A percentile compares a stretch with the other conserved stretches of the same genome.
These are phyloP conservation scores for Huso huso DNA, from an alignment of 2,797 vertebrate species.

Conservation along the genomic window DNA sequence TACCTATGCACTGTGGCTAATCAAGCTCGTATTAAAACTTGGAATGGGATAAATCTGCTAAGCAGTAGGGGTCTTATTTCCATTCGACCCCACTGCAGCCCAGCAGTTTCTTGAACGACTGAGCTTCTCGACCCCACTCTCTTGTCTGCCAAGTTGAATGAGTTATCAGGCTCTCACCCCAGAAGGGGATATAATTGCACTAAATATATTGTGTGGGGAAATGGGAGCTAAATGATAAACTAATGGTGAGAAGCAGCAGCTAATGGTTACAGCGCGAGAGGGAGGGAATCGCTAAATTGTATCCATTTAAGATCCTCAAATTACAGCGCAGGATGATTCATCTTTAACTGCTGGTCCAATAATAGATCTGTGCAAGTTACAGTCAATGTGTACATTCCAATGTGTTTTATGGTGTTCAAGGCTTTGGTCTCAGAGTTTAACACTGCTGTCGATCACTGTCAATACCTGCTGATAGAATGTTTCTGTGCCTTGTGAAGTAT, in stretches of 20 bases:
- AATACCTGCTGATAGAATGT: no score
- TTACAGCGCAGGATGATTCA: constrained; percentile 64
- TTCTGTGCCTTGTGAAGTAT: no score
- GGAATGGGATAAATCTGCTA: no score
- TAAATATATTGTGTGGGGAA: constrained; percentile 61
- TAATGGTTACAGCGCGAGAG: constrained; percentile 65
- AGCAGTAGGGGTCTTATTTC: no score
- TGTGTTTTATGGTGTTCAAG: no score
- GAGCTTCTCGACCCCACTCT: background rate
- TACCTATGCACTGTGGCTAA: no score
- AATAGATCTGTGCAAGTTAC: constrained; percentile 26
- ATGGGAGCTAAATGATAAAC: constrained; percentile 38
- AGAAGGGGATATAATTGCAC: constrained; percentile 55
- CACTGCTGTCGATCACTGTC: no score
- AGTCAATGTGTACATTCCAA: no score
- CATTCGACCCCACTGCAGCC: background rate
- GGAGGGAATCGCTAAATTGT: constrained; percentile 44
- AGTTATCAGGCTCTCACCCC: constrained; percentile 45
- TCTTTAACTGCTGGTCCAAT: constrained; percentile 45
- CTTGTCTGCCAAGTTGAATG: constrained; percentile 21
- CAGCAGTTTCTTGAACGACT: background rate
- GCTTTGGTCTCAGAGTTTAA: no score
- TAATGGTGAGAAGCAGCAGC: constrained; percentile 40
- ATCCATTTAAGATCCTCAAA: constrained; percentile 59
- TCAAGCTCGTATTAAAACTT: no score